These are phyloP conservation scores for Willowsia nigromaculata DNA, from an alignment of 2,888 invertebrate species.

Conservation along the genomic window DNA sequence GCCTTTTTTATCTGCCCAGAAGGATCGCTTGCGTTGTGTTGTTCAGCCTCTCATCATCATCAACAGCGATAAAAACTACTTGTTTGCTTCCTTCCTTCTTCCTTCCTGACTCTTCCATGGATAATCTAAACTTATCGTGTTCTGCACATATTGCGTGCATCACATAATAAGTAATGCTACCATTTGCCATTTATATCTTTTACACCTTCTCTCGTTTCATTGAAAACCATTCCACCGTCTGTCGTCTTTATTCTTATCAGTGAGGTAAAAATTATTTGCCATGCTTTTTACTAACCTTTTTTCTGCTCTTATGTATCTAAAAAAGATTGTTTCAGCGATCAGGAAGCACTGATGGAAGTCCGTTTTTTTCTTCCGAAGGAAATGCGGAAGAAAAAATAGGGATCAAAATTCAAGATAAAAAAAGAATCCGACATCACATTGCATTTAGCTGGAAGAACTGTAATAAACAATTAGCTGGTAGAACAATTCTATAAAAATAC, in stretches of 20 bases:
- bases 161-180: neutral
- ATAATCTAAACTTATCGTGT: neutral
- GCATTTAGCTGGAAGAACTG: neutral
- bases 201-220: conserved; percentile 9
- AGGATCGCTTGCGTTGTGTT: neutral
- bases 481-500: neutral
- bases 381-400: conserved; percentile 16
- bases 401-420: neutral
- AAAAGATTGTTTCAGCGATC: neutral
- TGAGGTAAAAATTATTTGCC: neutral
- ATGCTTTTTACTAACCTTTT: neutral
- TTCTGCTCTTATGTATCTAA: neutral
- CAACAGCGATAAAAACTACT: neutral
- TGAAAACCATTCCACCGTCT: conserved; percentile 12
- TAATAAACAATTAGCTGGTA: conserved; percentile 14
- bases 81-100: conserved; percentile 37
- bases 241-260: conserved; percentile 13
- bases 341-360: neutral
- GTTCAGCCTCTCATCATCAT: neutral
- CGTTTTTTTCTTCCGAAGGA: conserved; percentile 2
- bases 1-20: neutral
- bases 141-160: too few species aligned
- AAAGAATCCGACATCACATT: neutral
- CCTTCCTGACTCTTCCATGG: neutral
- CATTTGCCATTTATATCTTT: neutral